A percentile compares a stretch with the other conserved stretches of the same genome.
phyloP scores from a whole-genome alignment of 2,797 vertebrate species.

The Steatocranus sp. region DNA sequence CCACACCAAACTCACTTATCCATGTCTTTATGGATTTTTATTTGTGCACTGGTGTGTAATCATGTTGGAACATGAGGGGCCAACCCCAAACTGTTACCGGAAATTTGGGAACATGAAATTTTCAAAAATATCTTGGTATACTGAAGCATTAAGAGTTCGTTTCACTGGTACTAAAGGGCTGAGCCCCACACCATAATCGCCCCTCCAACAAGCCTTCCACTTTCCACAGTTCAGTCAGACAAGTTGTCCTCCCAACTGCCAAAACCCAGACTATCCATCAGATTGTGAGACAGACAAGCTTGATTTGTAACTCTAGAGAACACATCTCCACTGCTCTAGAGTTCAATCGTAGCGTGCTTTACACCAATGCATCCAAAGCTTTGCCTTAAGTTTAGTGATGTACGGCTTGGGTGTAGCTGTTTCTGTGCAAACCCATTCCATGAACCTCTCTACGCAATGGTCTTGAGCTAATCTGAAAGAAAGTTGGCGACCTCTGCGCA shows the following conservation, averaged over 20 bases:
- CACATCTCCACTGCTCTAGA: neutral
- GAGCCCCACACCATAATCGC: neutral
- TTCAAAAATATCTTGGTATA: neutral
- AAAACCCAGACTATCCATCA: neutral
- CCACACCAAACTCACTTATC: neutral
- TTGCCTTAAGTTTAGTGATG: neutral
- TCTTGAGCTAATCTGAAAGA: neutral
- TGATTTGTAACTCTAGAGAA: neutral
- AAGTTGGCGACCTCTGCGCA: fast-evolving
- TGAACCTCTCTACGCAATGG: neutral
- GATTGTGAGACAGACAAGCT: fast-evolving
- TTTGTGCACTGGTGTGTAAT: neutral
- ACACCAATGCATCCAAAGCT: neutral
- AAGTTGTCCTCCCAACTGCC: fast-evolving
- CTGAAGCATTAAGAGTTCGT: neutral
- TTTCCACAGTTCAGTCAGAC: neutral
- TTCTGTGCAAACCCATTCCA: neutral
- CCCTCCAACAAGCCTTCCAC: neutral
- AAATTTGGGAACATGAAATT: neutral
- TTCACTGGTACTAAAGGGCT: neutral
- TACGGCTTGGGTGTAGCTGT: neutral
- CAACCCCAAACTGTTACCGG: neutral
- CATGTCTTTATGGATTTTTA: neutral
- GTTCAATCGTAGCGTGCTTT: neutral
- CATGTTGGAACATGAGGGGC: neutral